These are phyloP conservation scores for Anhinga anhinga DNA, from an alignment of 2,113 vertebrate species.

Conservation along the genomic window DNA sequence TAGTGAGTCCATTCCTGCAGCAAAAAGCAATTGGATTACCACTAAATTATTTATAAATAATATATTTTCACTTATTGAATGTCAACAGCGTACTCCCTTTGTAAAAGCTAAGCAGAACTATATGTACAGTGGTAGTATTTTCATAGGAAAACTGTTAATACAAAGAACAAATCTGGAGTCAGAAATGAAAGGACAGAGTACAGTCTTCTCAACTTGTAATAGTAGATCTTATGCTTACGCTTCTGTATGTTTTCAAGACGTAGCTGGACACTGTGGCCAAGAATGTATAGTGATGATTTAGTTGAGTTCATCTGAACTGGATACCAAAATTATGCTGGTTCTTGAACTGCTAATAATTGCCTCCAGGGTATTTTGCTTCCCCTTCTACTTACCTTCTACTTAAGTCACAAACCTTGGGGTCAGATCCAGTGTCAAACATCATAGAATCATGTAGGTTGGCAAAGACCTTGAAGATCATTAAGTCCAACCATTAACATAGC, in stretches of 20 bases:
- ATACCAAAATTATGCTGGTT: neutral
- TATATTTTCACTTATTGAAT: neutral
- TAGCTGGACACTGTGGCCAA: neutral
- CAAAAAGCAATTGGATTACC: neutral
- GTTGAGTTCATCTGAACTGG: neutral
- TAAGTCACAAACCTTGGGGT: neutral
- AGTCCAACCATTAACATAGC: neutral
- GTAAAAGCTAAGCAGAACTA: neutral
- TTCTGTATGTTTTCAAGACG: neutral
- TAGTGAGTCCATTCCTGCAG: neutral
- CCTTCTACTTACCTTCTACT: neutral
- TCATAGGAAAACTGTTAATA: neutral
- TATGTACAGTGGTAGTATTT: neutral
- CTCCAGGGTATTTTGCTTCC: neutral
- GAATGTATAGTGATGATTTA: neutral
- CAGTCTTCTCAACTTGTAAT: neutral
- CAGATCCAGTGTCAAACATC: neutral
- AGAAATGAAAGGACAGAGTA: neutral
- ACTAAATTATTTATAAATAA: neutral
- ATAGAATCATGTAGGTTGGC: neutral
- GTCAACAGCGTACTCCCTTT: neutral
- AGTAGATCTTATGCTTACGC: neutral
- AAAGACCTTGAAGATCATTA: neutral
- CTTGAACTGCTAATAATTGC: neutral
- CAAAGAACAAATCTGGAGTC: neutral